These are phyloP conservation scores for Lasiurus cinereus DNA, from an alignment of 2,113 vertebrate species.

Conservation along the genomic window DNA sequence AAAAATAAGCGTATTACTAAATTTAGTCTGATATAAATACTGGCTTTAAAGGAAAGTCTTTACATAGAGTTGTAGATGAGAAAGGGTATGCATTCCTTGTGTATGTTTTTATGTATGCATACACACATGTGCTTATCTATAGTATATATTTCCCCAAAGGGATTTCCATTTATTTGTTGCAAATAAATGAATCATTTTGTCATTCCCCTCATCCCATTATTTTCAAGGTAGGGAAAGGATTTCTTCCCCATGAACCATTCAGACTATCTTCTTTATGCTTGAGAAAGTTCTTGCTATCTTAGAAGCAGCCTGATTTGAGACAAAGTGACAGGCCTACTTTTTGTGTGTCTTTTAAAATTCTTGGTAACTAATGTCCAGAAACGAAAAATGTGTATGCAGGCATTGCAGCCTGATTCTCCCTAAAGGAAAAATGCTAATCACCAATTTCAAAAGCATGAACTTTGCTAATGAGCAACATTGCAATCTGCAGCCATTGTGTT, in stretches of 20 bases:
- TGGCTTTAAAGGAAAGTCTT: constrained; percentile 11
- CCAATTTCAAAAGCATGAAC: constrained; percentile 52
- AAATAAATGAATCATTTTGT: constrained; percentile 54
- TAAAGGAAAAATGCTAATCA: constrained; percentile 68
- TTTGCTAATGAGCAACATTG: constrained; percentile 58
- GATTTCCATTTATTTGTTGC: constrained; percentile 35
- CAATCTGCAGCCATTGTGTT: constrained; percentile 35
- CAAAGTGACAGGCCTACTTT: constrained; percentile 64
- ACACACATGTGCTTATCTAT: neutral
- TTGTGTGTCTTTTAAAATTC: neutral
- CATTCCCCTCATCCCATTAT: neutral
- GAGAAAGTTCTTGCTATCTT: constrained; percentile 51
- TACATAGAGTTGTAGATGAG: neutral
- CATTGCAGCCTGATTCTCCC: constrained; percentile 38
- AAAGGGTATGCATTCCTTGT: neutral
- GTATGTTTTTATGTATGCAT: neutral
- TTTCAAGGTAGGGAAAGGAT: constrained; percentile 35
- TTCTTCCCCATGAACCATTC: constrained; percentile 62
- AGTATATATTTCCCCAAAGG: neutral
- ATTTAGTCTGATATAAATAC: neutral
- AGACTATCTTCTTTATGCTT: constrained; percentile 31
- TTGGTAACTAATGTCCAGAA: constrained; percentile 36
- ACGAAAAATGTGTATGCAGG: neutral
- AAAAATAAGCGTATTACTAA: neutral
- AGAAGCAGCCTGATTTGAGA: constrained; percentile 56